Conservation (phyloP, 2,888 invertebrate species). For the Hofmannophila pseudospretella region DNA sequence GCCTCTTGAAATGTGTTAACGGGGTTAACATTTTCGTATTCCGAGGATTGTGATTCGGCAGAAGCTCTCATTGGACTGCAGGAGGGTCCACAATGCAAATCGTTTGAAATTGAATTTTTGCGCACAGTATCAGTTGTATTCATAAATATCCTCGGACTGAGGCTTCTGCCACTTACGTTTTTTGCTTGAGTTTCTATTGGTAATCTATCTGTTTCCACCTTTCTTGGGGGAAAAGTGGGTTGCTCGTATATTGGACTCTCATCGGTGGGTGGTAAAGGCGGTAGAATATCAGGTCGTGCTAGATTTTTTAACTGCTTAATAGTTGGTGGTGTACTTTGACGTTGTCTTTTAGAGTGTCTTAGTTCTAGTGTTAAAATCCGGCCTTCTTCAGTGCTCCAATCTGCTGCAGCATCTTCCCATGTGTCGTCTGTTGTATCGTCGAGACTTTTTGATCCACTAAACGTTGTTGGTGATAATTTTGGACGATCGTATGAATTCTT, state of each 20-base stretch:
- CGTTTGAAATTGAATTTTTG: conserved; percentile 34
- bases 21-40: conserved; percentile 59
- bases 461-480: conserved; percentile 43
- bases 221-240: conserved; percentile 75
- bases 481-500: conserved; percentile 64
- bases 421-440: conserved; percentile 43
- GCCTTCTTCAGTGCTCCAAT: conserved; percentile 76
- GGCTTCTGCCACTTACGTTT: conserved; percentile 83
- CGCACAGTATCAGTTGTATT: conserved; percentile 38
- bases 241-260: conserved; percentile 77
- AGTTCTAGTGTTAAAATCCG: conserved; percentile 83
- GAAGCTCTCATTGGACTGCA: conserved; percentile 70
- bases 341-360: conserved; percentile 85
- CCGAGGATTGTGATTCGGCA: conserved; percentile 70
- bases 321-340: conserved; percentile 76
- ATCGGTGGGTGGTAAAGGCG: conserved; percentile 78
- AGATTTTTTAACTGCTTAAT: conserved; percentile 63
- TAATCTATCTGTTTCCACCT: conserved; percentile 49
- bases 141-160: conserved; percentile 61
- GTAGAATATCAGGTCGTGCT: conserved; percentile 83
- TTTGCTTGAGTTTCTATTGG: conserved; percentile 75
- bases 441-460: conserved; percentile 45
- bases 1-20: conserved; percentile 16
- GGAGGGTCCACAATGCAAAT: conserved; percentile 44
- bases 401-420: conserved; percentile 49